Percentiles rank a stretch among this genome's conserved stretches.
These are phyloP conservation scores for Procambarus clarkii DNA, from an alignment of 1,140 invertebrate species.

Conservation along the genomic window DNA sequence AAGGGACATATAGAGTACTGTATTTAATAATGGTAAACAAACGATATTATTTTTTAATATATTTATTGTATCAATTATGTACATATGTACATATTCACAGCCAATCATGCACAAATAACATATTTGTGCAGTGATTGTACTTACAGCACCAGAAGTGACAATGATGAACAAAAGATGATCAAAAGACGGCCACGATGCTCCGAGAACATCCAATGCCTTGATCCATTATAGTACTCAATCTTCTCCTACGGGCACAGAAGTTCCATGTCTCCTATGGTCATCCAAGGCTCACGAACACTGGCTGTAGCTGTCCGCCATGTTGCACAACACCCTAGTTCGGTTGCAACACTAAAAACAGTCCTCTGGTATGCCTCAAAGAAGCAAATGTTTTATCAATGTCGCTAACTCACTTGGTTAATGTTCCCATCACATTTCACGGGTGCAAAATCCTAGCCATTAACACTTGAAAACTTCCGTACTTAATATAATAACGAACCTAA, in stretches of 20 bases:
- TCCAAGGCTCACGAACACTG: background rate
- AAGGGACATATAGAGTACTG: no score
- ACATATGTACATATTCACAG: conserved; percentile 64
- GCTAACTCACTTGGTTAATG: background rate
- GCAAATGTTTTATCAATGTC: background rate
- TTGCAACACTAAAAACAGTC: background rate
- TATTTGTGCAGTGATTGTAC: conserved; percentile 64
- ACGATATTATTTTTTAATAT: background rate
- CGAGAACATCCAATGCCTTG: background rate
- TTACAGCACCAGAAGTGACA: conserved; percentile 61
- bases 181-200: conserved; percentile 14
- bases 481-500: background rate
- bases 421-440: background rate
- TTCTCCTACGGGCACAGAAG: background rate
- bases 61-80: background rate
- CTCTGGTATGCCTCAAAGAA: background rate
- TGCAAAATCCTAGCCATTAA: background rate
- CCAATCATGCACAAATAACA: conserved; percentile 62
- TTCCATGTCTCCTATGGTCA: background rate
- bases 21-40: no score
- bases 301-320: background rate
- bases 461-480: background rate
- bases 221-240: background rate
- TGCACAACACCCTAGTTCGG: background rate
- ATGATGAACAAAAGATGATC: conserved; percentile 55